Base-by-base conservation (phyloP, 2,888 invertebrate genomes). In the Scrobipalpa costella region DNA sequence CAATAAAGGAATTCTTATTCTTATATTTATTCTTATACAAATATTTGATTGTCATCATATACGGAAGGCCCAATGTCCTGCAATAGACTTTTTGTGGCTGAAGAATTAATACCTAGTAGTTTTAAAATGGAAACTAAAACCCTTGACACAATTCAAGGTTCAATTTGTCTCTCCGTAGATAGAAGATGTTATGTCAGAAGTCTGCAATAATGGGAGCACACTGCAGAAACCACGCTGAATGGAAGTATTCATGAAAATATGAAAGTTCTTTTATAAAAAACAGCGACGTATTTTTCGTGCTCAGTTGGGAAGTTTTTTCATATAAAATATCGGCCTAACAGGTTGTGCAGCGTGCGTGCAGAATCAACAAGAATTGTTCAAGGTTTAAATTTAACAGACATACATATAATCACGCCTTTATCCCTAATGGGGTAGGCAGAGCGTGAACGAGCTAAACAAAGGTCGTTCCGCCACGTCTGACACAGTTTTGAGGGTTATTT, bases 161-260 rank as follows among this genome's bases (percentile, higher is more conserved):
- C 49, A 27, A 34, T 49, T 60, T 17, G n/a, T 60, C 27, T 44
- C 21, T 9, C 21, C 49, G 11, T 6, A 34, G 38, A 38, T 19
- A 44, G 27, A 61, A 52, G 52, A 59, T 27, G 59, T 47, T n/a
- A 21, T 47, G 40, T 40, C 57, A 58, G 57, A 15, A 13, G 44
- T 11, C 44, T 27, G 21, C 44, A 59, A 59, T 59, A 59, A 44
- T 44, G 59, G 34, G 19, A 49, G 19, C 19, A 13, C 27, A 52
- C 13, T 13, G 27, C 21, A 52, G 38, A 57, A 9, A 13, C 11
- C 8, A 34, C 34, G 57, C 34, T 33, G 34, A 34, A 36, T 33
- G 34, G 15, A 57, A 57, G 27, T 27, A 27, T 27, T 27, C 33
- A 7, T 34, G 57, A 34, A 34, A 50, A 44, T 44, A 44, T 44